Conservation (phyloP, 1,140 invertebrate genomes). For the Batillaria attramentaria region DNA sequence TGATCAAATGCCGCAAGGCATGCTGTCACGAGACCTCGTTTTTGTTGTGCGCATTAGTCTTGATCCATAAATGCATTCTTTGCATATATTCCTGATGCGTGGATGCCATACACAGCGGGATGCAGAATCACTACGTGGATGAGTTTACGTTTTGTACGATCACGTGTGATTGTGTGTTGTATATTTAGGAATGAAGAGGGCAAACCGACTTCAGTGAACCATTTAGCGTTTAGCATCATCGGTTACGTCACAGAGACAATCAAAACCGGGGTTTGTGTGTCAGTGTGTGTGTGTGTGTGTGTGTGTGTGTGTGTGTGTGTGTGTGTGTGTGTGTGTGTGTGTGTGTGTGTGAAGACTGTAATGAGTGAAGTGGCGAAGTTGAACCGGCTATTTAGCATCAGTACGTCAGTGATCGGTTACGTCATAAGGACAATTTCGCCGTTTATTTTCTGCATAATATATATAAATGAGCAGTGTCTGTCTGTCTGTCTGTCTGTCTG, state of each 20-base stretch:
- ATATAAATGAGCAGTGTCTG: background rate
- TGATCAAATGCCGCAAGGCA: too few relatives aligned
- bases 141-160: background rate
- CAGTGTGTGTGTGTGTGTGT: background rate
- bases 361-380: background rate
- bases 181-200: background rate
- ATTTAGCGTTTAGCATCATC: too few relatives aligned
- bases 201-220: too few relatives aligned
- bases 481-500: background rate
- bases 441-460: background rate
- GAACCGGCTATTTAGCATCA: too few relatives aligned
- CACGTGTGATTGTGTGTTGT: slow-evolving; percentile 17
- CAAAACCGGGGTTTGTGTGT: background rate
- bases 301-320: slow-evolving; percentile 1
- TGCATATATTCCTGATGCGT: too few relatives aligned
- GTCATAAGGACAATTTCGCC: background rate
- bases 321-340: background rate
- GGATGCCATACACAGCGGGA: background rate
- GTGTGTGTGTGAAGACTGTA: background rate
- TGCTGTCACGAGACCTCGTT: too few relatives aligned
- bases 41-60: too few relatives aligned
- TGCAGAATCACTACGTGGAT: background rate
- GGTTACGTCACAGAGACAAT: slow-evolving; percentile 5
- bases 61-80: too few relatives aligned
- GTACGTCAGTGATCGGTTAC: background rate